Conservation (phyloP, 1,140 invertebrate species). For the Ruditapes philippinarum region DNA sequence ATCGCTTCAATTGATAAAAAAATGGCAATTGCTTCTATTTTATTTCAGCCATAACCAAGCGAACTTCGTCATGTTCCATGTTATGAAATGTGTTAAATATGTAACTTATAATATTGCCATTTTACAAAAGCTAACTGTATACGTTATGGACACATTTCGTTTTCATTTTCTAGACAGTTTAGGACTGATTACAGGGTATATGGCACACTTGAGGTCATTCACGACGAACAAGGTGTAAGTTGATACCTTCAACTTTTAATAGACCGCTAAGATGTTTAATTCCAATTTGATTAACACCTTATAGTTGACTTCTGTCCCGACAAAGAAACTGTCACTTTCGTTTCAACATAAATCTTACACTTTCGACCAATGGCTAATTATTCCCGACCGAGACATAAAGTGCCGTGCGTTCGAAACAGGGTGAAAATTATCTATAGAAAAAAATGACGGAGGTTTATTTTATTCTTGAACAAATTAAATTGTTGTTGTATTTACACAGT, state of each 20-base stretch:
- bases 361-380: constrained; percentile 35
- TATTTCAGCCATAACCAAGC: no score
- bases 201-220: no score
- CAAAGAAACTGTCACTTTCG: constrained; percentile 26
- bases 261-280: constrained; percentile 36
- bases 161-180: no score
- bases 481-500: constrained; percentile 26
- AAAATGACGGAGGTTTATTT: not conserved
- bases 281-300: constrained; percentile 55
- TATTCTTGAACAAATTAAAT: constrained; percentile 38
- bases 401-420: not conserved
- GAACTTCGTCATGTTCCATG: no score
- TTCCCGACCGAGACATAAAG: not conserved
- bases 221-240: not conserved
- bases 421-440: constrained; percentile 34
- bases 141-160: no score
- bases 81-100: no score
- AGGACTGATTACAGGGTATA: no score
- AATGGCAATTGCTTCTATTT: no score
- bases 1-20: no score
- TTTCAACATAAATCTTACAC: constrained; percentile 36
- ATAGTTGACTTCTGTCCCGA: constrained; percentile 31
- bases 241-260: not conserved
- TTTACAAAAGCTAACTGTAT: no score
- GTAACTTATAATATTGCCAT: no score